These are phyloP conservation scores for Ceratothoa steindachneri DNA, from an alignment of 2,888 invertebrate species.

Conservation along the genomic window DNA sequence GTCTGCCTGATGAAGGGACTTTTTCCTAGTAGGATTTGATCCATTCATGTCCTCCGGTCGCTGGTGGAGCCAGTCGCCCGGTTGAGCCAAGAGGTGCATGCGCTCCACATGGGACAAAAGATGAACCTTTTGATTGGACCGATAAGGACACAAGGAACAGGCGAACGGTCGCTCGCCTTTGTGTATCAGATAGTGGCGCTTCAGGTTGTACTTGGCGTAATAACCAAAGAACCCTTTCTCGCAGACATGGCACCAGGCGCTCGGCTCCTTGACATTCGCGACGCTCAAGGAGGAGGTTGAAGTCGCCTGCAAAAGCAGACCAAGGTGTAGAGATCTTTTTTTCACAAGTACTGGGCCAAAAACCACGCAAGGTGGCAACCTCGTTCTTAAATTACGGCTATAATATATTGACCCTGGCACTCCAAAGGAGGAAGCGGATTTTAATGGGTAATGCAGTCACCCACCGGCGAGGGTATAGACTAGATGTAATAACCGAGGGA, in stretches of 20 bases:
- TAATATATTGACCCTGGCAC: no score
- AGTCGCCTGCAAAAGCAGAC: constrained; percentile 4
- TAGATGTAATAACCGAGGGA: no score
- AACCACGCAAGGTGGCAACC: no score
- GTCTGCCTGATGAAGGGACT: not conserved
- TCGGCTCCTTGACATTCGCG: not conserved
- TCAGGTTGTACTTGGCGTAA: constrained; percentile 46
- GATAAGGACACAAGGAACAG: constrained; percentile 31
- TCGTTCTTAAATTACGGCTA: no score
- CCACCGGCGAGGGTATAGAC: no score
- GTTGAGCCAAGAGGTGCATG: constrained; percentile 18
- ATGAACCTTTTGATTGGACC: constrained; percentile 41
- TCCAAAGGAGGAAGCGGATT: no score
- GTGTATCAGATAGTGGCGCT: constrained; percentile 41
- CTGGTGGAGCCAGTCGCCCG: not conserved
- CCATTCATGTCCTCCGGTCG: no score
- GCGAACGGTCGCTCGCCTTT: constrained; percentile 34
- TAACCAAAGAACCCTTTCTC: constrained; percentile 40
- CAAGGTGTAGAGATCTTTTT: not conserved
- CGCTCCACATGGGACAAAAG: constrained; percentile 34
- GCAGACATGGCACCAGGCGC: constrained; percentile 32
- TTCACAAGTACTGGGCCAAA: not conserved
- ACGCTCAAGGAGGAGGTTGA: not conserved
- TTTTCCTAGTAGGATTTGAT: no score
- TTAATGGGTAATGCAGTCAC: no score